phyloP scores from a whole-genome alignment of 2,113 vertebrate genomes.

The Dromaius novaehollandiae region DNA sequence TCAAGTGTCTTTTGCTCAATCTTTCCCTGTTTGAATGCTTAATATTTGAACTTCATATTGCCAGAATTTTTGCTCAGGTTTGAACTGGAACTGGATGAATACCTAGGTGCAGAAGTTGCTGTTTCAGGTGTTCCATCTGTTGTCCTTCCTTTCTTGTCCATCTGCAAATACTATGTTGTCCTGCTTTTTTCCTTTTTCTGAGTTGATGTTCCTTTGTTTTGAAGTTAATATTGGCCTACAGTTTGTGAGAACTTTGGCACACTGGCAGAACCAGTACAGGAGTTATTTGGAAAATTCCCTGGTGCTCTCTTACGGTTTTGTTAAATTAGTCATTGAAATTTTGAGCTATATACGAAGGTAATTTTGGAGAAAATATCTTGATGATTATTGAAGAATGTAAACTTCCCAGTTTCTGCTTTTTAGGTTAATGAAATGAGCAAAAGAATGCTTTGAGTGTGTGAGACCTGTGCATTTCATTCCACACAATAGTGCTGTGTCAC shows the following conservation, averaged over 20 bases:
- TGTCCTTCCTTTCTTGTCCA: not conserved
- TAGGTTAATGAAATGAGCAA: not conserved
- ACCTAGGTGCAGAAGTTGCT: not conserved
- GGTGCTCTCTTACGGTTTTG: not conserved
- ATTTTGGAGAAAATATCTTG: not conserved
- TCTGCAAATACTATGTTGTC: not conserved
- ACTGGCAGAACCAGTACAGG: not conserved
- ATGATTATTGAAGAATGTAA: not conserved
- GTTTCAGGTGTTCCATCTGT: not conserved
- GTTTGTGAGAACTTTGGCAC: not conserved
- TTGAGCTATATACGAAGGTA: not conserved
- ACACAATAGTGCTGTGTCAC: not conserved
- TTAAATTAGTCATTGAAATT: not conserved
- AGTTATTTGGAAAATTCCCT: not conserved
- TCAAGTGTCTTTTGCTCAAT: not conserved
- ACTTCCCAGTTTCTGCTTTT: not conserved
- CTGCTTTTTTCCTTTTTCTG: not conserved
- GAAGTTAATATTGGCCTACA: not conserved
- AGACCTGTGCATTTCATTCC: not conserved
- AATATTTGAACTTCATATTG: not conserved
- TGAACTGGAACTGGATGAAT: not conserved
- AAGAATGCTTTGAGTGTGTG: not conserved
- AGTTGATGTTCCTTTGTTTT: not conserved
- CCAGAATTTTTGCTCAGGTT: not conserved
- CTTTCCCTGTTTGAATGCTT: not conserved